A percentile compares a stretch with the other conserved stretches of the same genome.
phyloP scores from a whole-genome alignment of 2,888 invertebrate species.

The Pyrgus malvae region DNA sequence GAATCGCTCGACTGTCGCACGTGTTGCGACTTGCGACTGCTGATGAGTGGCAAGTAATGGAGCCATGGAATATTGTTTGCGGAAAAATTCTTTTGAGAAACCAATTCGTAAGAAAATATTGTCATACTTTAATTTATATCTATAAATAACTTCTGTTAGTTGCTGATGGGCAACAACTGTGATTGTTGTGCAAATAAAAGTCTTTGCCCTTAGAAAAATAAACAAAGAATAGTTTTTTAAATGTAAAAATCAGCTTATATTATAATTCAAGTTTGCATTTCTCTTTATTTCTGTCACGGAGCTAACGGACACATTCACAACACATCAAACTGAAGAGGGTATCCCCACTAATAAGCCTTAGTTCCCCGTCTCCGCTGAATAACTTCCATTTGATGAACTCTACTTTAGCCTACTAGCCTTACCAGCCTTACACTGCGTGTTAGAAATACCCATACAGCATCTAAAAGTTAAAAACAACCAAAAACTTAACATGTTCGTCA shows the following conservation, averaged over 20 bases:
- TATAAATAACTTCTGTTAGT: too few species aligned
- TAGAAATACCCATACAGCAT: too few species aligned
- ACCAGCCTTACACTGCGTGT: neutral
- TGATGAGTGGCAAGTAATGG: constrained; percentile 3
- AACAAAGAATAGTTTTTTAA: too few species aligned
- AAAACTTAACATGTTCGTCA: neutral
- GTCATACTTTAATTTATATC: too few species aligned
- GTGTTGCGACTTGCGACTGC: neutral
- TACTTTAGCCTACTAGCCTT: too few species aligned
- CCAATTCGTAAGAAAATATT: too few species aligned
- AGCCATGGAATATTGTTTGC: neutral
- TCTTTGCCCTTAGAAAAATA: too few species aligned
- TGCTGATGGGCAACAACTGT: too few species aligned
- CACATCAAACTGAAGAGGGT: constrained; percentile 16
- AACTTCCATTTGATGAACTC: constrained; percentile 24
- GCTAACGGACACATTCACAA: neutral
- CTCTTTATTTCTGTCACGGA: neutral
- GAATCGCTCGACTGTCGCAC: constrained; percentile 7
- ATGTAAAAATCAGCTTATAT: too few species aligned
- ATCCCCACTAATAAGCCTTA: constrained; percentile 9
- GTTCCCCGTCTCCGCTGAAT: constrained; percentile 21
- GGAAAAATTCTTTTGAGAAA: too few species aligned
- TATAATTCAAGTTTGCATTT: constrained; percentile 2
- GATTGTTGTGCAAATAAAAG: too few species aligned
- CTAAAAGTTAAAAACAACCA: neutral